phyloP scores from a whole-genome alignment of 37 sponge, comb jelly and placozoan genomes.

The Ephydatia muelleri region DNA sequence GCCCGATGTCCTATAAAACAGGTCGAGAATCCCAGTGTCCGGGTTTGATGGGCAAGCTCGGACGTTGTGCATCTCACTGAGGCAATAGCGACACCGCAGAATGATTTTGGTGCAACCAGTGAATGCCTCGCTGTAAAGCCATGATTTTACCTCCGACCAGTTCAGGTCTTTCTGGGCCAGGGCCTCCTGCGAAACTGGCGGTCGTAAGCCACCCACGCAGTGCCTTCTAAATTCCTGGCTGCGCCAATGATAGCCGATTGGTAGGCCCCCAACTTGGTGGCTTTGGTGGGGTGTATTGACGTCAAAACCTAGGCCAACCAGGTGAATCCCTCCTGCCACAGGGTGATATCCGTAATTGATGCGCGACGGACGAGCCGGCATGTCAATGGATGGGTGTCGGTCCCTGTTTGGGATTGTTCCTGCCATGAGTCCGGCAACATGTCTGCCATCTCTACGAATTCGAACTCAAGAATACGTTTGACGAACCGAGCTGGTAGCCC shows the following conservation, averaged over 20 bases:
- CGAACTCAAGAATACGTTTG: slow-evolving; percentile 16
- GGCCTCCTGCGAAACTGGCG: neutral
- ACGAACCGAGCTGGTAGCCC: slow-evolving; percentile 12
- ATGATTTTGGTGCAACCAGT: neutral
- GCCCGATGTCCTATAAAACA: neutral
- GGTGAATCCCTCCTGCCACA: neutral
- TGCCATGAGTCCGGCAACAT: neutral
- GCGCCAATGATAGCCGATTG: neutral
- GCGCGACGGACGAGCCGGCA: neutral
- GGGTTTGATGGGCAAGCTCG: neutral
- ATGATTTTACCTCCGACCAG: neutral
- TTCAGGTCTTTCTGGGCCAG: slow-evolving; percentile 2
- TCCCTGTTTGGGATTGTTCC: neutral
- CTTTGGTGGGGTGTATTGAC: slow-evolving; percentile 5
- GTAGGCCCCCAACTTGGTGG: neutral
- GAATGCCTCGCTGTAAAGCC: slow-evolving; percentile 13
- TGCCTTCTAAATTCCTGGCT: neutral
- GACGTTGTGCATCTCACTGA: neutral
- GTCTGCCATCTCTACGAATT: slow-evolving; percentile 26
- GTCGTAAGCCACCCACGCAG: slow-evolving; percentile 2
- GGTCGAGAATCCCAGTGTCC: neutral
- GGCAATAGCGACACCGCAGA: slow-evolving; percentile 7
- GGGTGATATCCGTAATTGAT: neutral
- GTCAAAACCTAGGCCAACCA: neutral
- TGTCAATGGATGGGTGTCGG: slow-evolving; percentile 13